phyloP scores from a whole-genome alignment of 2,888 invertebrate species.

The Leptinotarsa tumamoca region DNA sequence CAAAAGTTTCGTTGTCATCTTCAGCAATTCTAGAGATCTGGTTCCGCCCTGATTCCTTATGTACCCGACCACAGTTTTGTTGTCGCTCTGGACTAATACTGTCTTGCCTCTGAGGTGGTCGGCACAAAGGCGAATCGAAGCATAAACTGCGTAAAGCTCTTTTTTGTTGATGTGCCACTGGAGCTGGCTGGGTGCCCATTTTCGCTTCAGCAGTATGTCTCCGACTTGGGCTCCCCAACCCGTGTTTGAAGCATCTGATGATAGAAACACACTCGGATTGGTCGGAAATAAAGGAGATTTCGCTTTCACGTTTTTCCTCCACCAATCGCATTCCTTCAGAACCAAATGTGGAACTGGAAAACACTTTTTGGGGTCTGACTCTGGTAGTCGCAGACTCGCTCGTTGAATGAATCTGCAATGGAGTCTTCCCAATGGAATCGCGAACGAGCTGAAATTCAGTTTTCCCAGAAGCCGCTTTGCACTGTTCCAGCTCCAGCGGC shows the following conservation, averaged over 20 bases:
- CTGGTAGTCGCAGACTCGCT: slow-evolving; percentile 19
- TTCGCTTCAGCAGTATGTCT: slow-evolving; percentile 16
- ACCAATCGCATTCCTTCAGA: slow-evolving; percentile 25
- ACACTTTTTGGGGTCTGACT: background rate
- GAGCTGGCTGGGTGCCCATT: slow-evolving; percentile 33
- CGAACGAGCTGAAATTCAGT: slow-evolving; percentile 26
- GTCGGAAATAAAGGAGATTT: slow-evolving; percentile 34
- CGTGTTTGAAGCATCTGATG: slow-evolving; percentile 42
- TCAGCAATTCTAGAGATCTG: slow-evolving; percentile 30
- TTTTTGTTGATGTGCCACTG: slow-evolving; percentile 47
- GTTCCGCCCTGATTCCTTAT: slow-evolving; percentile 44
- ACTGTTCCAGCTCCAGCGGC: background rate
- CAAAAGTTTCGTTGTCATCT: slow-evolving; percentile 26
- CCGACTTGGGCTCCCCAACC: slow-evolving; percentile 44
- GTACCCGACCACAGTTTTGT: slow-evolving; percentile 44
- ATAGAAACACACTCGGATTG: slow-evolving; percentile 38
- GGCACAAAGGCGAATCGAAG: slow-evolving; percentile 16
- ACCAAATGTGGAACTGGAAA: background rate
- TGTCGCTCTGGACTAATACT: slow-evolving; percentile 44
- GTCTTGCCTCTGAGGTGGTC: slow-evolving; percentile 22
- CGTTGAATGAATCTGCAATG: slow-evolving; percentile 21
- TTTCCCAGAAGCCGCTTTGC: slow-evolving; percentile 24
- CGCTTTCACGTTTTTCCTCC: background rate
- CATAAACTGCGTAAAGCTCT: slow-evolving; percentile 34
- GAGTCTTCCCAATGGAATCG: slow-evolving; percentile 29